Base-by-base conservation (phyloP, 2,888 invertebrate species). In the Phyllotreta cruciferae region DNA sequence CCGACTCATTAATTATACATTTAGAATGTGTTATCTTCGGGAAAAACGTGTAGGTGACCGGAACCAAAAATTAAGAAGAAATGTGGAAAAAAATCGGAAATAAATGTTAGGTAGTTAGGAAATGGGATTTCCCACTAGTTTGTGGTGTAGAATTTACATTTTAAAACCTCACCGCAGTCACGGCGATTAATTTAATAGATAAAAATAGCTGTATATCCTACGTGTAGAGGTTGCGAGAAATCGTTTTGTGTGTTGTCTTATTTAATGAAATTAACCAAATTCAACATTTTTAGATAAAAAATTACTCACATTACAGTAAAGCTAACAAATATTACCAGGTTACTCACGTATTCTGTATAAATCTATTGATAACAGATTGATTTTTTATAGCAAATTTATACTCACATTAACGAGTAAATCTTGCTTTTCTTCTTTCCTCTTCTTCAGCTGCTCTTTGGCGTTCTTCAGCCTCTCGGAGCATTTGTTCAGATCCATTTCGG, bases 401-500 rank as follows among this genome's bases (percentile, higher is more conserved):
- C 61, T 53, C 64, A 84, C 84, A 71, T 84, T 83, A 0, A 81
- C 82, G 3, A 83, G 82, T 34, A 85, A 70, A n/a, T 82, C 82
- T 13, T 71, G 62, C 70, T 83, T 83, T 70, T 70, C 71, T 38
- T 66, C 66, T 39, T 66, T 70, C 49, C 69, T 68, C 37, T 65
- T 72, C 11, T 56, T 67, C n/a, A 72, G 14, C 13, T 56, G 60
- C 6, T 66, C 66, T 53, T 73, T 70, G 10, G 65, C 45, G 10
- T 62, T 68, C 3, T 58, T 35, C 1, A 72, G 41, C 62, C 70
- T 69, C 11, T 71, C 71, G n/a, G 64, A 68, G 14, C 67, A 57
- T 38, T 69, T 70, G 47, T 66, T 68, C 37, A 71, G 64, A 11
- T 73, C 72, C 6, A 60, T 49, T 62, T 67, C 68, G 8, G 64